phyloP scores from a whole-genome alignment of 2,113 vertebrate species.

The Sander lucioperca region DNA sequence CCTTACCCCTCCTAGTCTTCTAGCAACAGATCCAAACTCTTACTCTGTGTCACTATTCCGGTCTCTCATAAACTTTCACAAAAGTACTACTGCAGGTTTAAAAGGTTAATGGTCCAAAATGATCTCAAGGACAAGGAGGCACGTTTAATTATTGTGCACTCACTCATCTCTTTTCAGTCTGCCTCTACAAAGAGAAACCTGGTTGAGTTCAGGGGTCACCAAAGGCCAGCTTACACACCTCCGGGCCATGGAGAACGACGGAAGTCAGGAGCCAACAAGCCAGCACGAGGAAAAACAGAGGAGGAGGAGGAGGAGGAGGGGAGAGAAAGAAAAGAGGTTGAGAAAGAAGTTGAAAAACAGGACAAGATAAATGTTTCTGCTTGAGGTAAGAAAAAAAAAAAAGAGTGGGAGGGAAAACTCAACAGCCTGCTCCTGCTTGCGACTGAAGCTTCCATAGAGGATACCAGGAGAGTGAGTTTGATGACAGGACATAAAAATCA shows the following conservation, averaged over 20 bases:
- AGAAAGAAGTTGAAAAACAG: constrained; percentile 74
- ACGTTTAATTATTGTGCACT: constrained; percentile 27
- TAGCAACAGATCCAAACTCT: constrained; percentile 22
- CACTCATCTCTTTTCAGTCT: constrained; percentile 28
- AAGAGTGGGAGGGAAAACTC: background rate
- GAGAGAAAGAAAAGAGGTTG: constrained; percentile 26
- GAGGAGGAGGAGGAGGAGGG: constrained; percentile 18
- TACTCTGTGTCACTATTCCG: constrained; percentile 7
- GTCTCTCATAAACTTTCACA: background rate
- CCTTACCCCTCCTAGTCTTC: constrained; percentile 2
- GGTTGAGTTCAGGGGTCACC: constrained; percentile 61
- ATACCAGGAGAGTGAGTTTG: constrained; percentile 18
- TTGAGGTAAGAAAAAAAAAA: constrained; percentile 31
- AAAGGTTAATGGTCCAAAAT: constrained; percentile 32
- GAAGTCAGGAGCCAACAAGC: constrained; percentile 71
- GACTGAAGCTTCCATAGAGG: background rate
- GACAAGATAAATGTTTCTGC: constrained; percentile 66
- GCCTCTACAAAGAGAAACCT: constrained; percentile 49
- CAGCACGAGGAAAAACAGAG: constrained; percentile 64
- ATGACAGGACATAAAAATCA: constrained; percentile 37
- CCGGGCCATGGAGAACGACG: constrained; percentile 54
- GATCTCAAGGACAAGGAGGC: constrained; percentile 52
- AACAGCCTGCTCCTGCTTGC: background rate
- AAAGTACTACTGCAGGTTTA: constrained; percentile 1
- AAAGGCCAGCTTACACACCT: constrained; percentile 77